Base-by-base conservation (phyloP, 2,888 invertebrate species). In the Doris montereyensis region DNA sequence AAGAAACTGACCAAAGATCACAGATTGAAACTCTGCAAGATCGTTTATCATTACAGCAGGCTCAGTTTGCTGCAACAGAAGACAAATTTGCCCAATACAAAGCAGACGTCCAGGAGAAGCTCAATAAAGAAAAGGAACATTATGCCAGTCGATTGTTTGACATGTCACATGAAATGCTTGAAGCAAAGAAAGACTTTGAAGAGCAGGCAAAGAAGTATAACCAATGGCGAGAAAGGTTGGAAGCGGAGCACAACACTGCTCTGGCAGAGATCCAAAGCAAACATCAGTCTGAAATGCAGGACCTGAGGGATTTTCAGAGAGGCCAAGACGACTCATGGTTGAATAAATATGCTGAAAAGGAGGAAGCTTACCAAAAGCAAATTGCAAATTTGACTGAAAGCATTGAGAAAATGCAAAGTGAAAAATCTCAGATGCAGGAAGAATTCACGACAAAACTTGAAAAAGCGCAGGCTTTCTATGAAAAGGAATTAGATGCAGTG, bases 381-480 rank as follows among this genome's bases (percentile, higher is more conserved):
- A 78, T 90, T 58, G 83, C 84, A 70, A 76, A 83, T 21, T 82
- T 91, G 26, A 84, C 84, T 30, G 78, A 83, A 26, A 79, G 87
- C 34, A 80, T 83, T 76, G 85, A 87, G 35, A 35, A 60, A 41
- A 81, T 88, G 73, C 85, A 85, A 34, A 82, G 80, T 57, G 87
- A 88, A 30, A 89, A 87, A 83, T 52, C 75, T 60, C 84, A 85
- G 84, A 74, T 86, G 41, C 81, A 84, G 30, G 89, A 89, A 62
- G 91, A 91, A 34, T 88, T 87, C 85, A 89, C 88, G 73, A 82
- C 80, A 24, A 91, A 90, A 81, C 82, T 91, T 13, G 84, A 82
- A 32, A 89, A 91, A 85, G 88, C 90, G 30, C 87, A 89, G 80
- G 85, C 88, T 24, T 89, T 90, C 79, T 89, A 89, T 84, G 89